Base-by-base conservation (phyloP, 1,140 invertebrate species). In the Leucophenga varia region DNA sequence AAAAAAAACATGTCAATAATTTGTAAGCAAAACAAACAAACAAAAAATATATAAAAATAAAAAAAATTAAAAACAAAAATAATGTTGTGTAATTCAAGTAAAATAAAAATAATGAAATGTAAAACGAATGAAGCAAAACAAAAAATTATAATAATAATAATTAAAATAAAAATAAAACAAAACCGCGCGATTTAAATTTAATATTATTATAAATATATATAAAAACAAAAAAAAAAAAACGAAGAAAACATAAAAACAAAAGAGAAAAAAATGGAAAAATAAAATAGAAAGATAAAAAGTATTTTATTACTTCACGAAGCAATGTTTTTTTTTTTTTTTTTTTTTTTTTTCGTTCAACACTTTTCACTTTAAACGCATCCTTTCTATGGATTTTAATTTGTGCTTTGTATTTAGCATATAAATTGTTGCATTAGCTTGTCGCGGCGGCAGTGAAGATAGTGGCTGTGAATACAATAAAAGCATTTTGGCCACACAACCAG, bases 361-460 rank as follows among this genome's bases (percentile, higher is more conserved):
- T n/a, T n/a, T n/a, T n/a, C n/a, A n/a, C n/a, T n/a, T 21, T 18
- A 40, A 25, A n/a, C 10, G 12, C 17, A 3, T 37, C 5, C 1
- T 12, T 12, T 12, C 1, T 32, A 32, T 19, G 12, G 2, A 10
- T 16, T 37, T n/a, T 13, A 12, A 25, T 45, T 22, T 37, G 10
- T 21, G 17, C 13, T 5, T 38, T 14, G 35, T n/a, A n/a, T n/a
- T n/a, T n/a, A n/a, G n/a, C n/a, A 25, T 25, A 6, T 25, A 10
- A 25, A 25, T 19, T 43, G 70, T 56, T 68, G 70, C 43, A 41
- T 51, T 52, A 68, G 72, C 72, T 57, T 70, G 75, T 86, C 85
- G 83, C 86, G 84, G 84, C 79, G 87, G 90, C 86, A 91, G 90
- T 91, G 90, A 81, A 84, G 89, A 87, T 89, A 95, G 90, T 90